Conservation (phyloP, 1,140 invertebrate species). For the Pentalonia nigronervosa region DNA sequence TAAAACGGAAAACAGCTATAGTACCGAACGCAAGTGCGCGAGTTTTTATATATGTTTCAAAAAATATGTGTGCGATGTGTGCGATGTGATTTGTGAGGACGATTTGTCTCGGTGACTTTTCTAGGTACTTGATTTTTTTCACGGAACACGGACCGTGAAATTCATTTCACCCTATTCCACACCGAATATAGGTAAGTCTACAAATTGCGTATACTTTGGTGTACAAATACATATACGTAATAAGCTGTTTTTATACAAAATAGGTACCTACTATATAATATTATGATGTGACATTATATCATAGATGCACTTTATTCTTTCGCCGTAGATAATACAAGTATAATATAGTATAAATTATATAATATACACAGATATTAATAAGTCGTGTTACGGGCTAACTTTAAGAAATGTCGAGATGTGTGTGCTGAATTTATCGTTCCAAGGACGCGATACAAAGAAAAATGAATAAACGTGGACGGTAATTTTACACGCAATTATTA, state of each 20-base stretch:
- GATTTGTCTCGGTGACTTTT: constrained; percentile 31
- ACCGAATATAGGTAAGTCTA: background rate
- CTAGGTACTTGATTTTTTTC: constrained; percentile 34
- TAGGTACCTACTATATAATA: background rate
- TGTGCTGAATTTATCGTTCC: background rate
- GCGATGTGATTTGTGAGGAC: background rate
- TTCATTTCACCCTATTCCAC: background rate
- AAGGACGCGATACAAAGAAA: background rate
- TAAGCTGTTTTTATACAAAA: background rate
- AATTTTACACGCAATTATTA: background rate
- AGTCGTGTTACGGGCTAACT: background rate
- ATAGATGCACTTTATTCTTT: background rate
- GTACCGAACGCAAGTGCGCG: background rate
- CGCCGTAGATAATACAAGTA: too few relatives aligned
- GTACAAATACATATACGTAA: background rate
- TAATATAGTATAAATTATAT: too few relatives aligned
- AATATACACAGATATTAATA: background rate
- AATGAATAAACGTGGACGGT: background rate
- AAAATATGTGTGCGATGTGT: background rate
- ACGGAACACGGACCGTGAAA: constrained; percentile 6
- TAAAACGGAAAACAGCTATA: background rate
- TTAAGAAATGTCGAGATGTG: background rate
- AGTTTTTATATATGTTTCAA: too few relatives aligned
- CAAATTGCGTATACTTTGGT: background rate
- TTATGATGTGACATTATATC: background rate